These are phyloP conservation scores for Pangasianodon gigas DNA, from an alignment of 2,113 vertebrate genomes.

Conservation along the genomic window DNA sequence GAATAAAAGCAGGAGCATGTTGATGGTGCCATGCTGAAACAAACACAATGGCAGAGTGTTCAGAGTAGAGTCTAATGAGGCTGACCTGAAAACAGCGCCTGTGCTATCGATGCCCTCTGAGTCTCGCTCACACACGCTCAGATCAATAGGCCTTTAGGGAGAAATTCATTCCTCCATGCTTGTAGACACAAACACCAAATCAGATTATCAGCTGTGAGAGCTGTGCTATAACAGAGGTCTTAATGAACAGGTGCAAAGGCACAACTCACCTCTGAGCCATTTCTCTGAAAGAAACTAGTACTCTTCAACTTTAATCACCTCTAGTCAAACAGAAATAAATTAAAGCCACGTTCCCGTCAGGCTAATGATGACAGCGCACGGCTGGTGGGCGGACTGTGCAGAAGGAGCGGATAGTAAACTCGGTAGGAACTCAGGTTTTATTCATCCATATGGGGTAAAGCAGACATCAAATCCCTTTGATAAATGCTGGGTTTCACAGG, in stretches of 20 bases:
- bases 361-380: slow-evolving; percentile 33
- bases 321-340: slow-evolving; percentile 45
- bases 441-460: background rate
- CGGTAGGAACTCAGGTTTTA: slow-evolving; percentile 11
- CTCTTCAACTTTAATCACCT: slow-evolving; percentile 21
- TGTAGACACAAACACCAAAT: slow-evolving; percentile 40
- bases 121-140: slow-evolving; percentile 19
- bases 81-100: slow-evolving; percentile 9
- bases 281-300: background rate
- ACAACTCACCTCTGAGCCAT: background rate
- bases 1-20: slow-evolving; percentile 10
- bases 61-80: slow-evolving; percentile 16
- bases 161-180: slow-evolving; percentile 48
- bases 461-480: slow-evolving; percentile 7
- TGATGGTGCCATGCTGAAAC: slow-evolving; percentile 3
- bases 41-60: slow-evolving; percentile 2
- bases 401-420: background rate
- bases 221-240: slow-evolving; percentile 8
- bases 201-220: slow-evolving; percentile 43
- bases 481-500: slow-evolving; percentile 30
- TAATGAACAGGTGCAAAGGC: slow-evolving; percentile 21
- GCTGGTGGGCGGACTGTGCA: slow-evolving; percentile 5
- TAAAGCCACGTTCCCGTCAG: slow-evolving; percentile 25
- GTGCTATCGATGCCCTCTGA: slow-evolving; percentile 46
- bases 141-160: slow-evolving; percentile 51